A percentile compares a stretch with the other conserved stretches of the same genome.
These are phyloP conservation scores for Chaetodon auriga DNA, from an alignment of 2,113 vertebrate genomes.

Conservation along the genomic window DNA sequence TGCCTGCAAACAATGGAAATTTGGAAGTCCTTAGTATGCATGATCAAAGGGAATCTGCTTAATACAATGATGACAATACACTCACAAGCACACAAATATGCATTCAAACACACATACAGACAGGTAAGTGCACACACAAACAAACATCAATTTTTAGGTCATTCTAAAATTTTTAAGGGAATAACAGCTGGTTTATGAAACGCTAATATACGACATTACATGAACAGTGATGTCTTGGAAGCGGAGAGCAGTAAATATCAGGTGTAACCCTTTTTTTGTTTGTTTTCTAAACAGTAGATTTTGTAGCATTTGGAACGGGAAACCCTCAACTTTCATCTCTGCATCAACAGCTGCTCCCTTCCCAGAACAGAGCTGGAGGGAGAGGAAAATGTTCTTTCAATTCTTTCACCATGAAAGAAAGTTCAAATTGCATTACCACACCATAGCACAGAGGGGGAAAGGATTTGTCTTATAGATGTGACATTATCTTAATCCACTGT, in stretches of 20 bases:
- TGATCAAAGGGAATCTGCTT: slow-evolving; percentile 64
- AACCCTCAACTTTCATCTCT: slow-evolving; percentile 40
- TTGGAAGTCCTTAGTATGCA: slow-evolving; percentile 53
- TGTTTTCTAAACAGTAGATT: slow-evolving; percentile 2
- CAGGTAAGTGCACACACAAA: not conserved
- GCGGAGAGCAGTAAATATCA: not conserved
- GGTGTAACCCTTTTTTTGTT: not conserved
- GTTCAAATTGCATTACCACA: slow-evolving; percentile 50
- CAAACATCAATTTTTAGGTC: slow-evolving; percentile 5
- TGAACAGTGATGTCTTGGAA: not conserved
- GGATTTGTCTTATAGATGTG: slow-evolving; percentile 64
- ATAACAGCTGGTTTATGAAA: slow-evolving; percentile 4
- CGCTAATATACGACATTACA: not conserved
- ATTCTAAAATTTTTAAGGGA: not conserved
- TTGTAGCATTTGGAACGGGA: slow-evolving; percentile 32
- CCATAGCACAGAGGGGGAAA: slow-evolving; percentile 22
- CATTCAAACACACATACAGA: not conserved
- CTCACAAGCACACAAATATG: slow-evolving; percentile 1
- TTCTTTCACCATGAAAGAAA: slow-evolving; percentile 48
- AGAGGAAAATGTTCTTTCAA: slow-evolving; percentile 44
- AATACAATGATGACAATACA: slow-evolving; percentile 22
- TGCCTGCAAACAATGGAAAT: slow-evolving; percentile 58
- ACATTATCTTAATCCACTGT: slow-evolving; percentile 64
- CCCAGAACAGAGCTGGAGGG: slow-evolving; percentile 37
- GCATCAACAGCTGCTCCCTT: slow-evolving; percentile 12